phyloP scores from a whole-genome alignment of 2,113 vertebrate genomes.

The Bungarus multicinctus region DNA sequence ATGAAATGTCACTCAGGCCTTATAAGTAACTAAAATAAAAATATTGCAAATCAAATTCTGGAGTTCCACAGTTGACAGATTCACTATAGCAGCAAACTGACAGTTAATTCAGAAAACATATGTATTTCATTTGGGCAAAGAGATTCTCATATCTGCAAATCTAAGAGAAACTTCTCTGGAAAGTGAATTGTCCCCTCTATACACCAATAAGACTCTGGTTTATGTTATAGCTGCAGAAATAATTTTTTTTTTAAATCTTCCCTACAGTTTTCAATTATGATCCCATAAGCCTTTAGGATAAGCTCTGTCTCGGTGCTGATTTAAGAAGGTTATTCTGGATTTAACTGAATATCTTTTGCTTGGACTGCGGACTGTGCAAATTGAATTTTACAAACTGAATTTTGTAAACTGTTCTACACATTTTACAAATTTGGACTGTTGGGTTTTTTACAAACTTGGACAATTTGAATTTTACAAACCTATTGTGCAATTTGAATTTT shows the following conservation, averaged over 20 bases:
- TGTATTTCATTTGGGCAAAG: neutral
- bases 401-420: no score
- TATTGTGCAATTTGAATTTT: neutral
- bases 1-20: neutral
- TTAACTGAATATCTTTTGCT: neutral
- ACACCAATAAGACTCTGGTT: neutral
- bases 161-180: neutral
- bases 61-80: neutral
- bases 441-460: no score
- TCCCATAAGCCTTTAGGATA: neutral
- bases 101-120: neutral
- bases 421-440: no score
- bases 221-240: neutral
- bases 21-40: neutral
- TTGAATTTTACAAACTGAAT: neutral
- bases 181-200: neutral
- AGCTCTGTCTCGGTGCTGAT: neutral
- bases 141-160: neutral
- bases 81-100: neutral
- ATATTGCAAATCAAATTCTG: neutral
- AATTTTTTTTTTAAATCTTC: no score
- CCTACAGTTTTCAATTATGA: neutral
- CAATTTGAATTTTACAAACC: neutral
- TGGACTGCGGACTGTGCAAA: neutral
- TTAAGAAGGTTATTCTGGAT: neutral